Base-by-base conservation (phyloP, 2,797 vertebrate genomes). In the Pangasius krempfi region DNA sequence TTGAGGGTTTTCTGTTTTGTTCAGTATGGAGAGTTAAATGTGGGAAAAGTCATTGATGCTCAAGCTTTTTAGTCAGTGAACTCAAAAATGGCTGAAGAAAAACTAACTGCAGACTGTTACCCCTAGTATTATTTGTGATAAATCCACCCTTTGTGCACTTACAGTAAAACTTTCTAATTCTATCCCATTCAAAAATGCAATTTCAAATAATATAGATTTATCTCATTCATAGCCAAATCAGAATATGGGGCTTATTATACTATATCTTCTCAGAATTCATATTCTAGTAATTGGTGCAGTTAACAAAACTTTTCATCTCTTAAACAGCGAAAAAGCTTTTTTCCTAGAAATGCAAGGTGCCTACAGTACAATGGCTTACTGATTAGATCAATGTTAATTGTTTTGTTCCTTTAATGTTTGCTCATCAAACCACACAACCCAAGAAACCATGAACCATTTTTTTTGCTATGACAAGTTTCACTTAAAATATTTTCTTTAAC, bases 341-440 rank as follows among this genome's bases (percentile, higher is more conserved):
- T n/a, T 13, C 30, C 25, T 80, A 70, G 86, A 87, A 87, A 80
- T 56, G 0, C 12, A 37, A 37, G 13, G 50, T 30, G 37, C 64
- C 58, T 37, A 40, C 44, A 16, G 33, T 44, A 44, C 68, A 64
- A 50, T 18, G 52, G 30, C 44, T 72, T 20, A 76, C 8, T n/a
- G 52, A 87, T 70, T 64, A 64, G 27, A 14, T 88, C 84, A 52
- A 62, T 82, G 80, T 80, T n/a, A 72, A 70, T 52, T 50, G 1
- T 13, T 66, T 89, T 62, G 37, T 44, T 44, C 37, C 58, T 84
- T 89, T 88, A 86, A 88, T 88, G 75, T 80, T 64, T 58, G 20
- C 85, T 88, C 78, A 88, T 70, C 73, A 89, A 91, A 90, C 90
- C 89, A 86, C 91, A 91, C 16, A 54, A 68, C 52, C 75, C 85